Evolutionary conservation across 2,888 invertebrate species (phyloP).

Genomic region (Cyrtodaria siliqua): DNA sequence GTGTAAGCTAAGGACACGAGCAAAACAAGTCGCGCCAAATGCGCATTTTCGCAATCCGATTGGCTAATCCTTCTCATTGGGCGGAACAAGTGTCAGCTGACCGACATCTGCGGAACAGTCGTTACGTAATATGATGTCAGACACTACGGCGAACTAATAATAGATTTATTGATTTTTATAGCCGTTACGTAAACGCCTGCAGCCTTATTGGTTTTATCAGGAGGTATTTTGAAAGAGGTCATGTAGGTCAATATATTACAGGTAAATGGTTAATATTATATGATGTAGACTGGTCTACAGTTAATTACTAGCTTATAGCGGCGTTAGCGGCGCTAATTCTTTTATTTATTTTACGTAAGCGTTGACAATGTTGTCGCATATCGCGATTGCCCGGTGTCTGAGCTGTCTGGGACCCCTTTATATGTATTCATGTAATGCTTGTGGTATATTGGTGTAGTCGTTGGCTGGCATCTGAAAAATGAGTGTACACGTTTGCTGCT

Average conservation of each 20-base stretch:
- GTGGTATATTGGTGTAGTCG: too few species aligned
- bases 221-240: conserved; percentile 36
- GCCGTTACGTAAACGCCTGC: conserved; percentile 40
- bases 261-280: conserved; percentile 15
- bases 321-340: background rate
- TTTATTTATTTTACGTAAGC: conserved; percentile 1
- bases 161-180: conserved; percentile 54
- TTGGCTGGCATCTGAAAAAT: too few species aligned
- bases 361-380: background rate
- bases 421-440: too few species aligned
- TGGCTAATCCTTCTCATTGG: conserved; percentile 17
- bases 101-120: conserved; percentile 40
- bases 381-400: too few species aligned
- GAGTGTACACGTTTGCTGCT: too few species aligned
- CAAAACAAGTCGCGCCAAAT: conserved; percentile 26
- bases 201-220: conserved; percentile 27
- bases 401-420: too few species aligned
- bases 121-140: conserved; percentile 51
- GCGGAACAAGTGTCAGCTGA: conserved; percentile 28
- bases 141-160: conserved; percentile 36
- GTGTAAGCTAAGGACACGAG: conserved; percentile 55
- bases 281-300: background rate
- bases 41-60: conserved; percentile 19
- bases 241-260: conserved; percentile 21
- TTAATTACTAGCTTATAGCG: background rate